Evolutionary conservation across 2,113 vertebrate species (phyloP).

Genomic region (Strix aluco): DNA sequence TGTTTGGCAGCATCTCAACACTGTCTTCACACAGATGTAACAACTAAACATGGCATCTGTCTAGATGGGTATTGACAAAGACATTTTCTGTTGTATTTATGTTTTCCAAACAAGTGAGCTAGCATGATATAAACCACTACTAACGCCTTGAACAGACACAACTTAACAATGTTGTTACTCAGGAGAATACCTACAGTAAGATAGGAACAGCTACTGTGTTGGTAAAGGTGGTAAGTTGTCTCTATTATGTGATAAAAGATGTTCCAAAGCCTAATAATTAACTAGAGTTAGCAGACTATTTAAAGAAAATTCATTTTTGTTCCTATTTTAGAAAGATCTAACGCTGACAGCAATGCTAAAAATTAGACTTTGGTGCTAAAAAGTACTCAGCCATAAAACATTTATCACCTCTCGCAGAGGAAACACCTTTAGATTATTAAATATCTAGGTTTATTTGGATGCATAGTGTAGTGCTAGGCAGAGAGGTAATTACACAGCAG

Average conservation of each 20-base stretch:
- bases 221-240: neutral
- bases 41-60: neutral
- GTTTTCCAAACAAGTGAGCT: neutral
- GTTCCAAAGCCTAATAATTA: neutral
- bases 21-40: neutral
- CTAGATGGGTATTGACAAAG: neutral
- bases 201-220: neutral
- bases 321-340: neutral
- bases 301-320: neutral
- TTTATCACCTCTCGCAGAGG: neutral
- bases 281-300: neutral
- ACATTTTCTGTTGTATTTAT: neutral
- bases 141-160: neutral
- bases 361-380: neutral
- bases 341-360: neutral
- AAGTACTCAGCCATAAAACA: neutral
- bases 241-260: neutral
- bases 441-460: neutral
- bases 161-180: neutral
- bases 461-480: neutral
- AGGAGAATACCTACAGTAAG: neutral
- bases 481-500: slow-evolving; percentile 33
- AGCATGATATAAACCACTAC: neutral
- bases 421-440: slow-evolving; percentile 22
- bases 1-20: neutral